phyloP scores from a whole-genome alignment of 1,140 invertebrate species.

The Cecropterus lyciades region DNA sequence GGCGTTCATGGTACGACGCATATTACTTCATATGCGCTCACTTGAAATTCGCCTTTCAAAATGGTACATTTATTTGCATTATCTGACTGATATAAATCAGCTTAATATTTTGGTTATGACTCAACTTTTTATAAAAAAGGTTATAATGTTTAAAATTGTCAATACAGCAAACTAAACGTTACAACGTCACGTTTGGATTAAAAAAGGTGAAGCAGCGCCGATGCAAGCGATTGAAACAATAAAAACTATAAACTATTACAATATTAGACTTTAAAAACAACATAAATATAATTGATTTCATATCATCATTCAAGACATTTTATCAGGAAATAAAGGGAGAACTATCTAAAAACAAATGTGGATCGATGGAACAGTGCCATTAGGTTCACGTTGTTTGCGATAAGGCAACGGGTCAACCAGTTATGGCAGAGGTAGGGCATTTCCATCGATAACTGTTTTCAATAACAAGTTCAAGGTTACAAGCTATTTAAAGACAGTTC shows the following conservation, averaged over 20 bases:
- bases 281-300: neutral
- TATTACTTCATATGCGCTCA: neutral
- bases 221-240: too few relatives aligned
- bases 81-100: too few relatives aligned
- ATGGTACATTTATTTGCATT: too few relatives aligned
- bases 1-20: neutral
- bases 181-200: too few relatives aligned
- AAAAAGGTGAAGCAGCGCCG: too few relatives aligned
- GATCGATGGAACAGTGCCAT: conserved; percentile 19
- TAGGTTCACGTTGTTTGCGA: conserved; percentile 26
- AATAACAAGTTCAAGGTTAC: conserved; percentile 32
- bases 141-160: too few relatives aligned
- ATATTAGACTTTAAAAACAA: neutral
- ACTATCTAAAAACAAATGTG: conserved; percentile 6
- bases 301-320: too few relatives aligned
- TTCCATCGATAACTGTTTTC: conserved; percentile 27
- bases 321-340: neutral
- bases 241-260: too few relatives aligned
- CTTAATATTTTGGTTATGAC: too few relatives aligned
- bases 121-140: too few relatives aligned
- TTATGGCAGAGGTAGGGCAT: conserved; percentile 26
- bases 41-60: too few relatives aligned
- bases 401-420: conserved; percentile 29
- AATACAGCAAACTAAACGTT: too few relatives aligned
- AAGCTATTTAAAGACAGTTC: conserved; percentile 1